Base-by-base conservation (phyloP, 2,888 invertebrate genomes). In the Lasioglossum morio region DNA sequence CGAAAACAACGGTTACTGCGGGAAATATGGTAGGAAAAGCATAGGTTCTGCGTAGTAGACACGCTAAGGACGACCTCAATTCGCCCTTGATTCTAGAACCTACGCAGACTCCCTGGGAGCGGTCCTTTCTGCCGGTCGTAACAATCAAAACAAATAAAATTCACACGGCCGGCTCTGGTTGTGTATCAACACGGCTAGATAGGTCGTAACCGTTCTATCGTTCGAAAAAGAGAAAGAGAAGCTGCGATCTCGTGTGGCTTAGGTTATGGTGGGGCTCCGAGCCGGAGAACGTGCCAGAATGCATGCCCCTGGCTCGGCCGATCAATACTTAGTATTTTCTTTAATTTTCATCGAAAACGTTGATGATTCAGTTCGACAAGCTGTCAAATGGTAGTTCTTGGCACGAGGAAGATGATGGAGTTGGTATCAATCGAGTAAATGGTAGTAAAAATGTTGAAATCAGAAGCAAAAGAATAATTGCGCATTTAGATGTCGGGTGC, bases 251-350 rank as follows among this genome's bases (percentile, higher is more conserved):
- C 80, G 90, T 88, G 82, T 85, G 74, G 57, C 88, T 80, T 46
- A 69, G 75, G 87, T 69, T 81, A 82, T 87, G 87, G 89, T 81
- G 90, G 88, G 91, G 85, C 23, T 34, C 48, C 70, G 85, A 74
- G 73, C 30, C 12, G 90, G 90, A 91, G 94, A 94, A 94, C 92
- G 93, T 94, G 92, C 94, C 88, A 94, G 95, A 95, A 95, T 88
- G 88, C 91, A 88, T 93, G 91, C 92, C 82, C 72, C 75, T 82
- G 81, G 75, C 40, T 30, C 69, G 76, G 69, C 74, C 93, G 94
- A 94, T 94, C 95, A 94, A 95, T 95, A 94, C 92, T 91, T 46
- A 5, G 73, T 23, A 84, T 85, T 88, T 77, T 27, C 57, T 70
- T 37, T 37, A 84, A 88, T 86, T 78, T 30, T 46, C 30, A n/a